Base-by-base conservation (phyloP, 2,888 invertebrate species). In the Autographa gamma region DNA sequence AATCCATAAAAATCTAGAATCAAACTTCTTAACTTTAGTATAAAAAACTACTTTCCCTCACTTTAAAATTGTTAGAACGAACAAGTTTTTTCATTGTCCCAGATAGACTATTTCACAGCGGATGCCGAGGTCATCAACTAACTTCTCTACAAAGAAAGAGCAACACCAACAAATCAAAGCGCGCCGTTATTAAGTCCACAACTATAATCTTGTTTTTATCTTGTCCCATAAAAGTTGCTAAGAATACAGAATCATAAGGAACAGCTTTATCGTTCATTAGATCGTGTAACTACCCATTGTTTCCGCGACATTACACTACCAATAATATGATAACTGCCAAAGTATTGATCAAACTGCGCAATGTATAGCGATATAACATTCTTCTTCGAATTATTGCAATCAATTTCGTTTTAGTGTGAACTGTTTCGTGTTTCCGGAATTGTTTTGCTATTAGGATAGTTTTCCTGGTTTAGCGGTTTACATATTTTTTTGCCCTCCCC, bases 201-300 rank as follows among this genome's bases (percentile, higher is more conserved):
- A 80, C 71, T 67, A 68, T 77, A 80, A 77, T 77, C 68, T 77
- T 71, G 68, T 71, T 77, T 80, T 80, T 80, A 80, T 77, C 67
- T 77, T 41, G 43, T 60, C 77, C 72, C 58, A 77, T 77, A 80
- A 77, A 77, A 77, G 81, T 77, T 77, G 52, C 43, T 32, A 81
- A 72, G 78, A 73, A 79, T 66, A 78, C 32, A 70, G 69, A 66
- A 70, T 73, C 63, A 81, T 65, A 66, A 67, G 65, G 69, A 79
- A 78, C 58, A 59, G 59, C 65, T 79, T 81, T 81, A 81, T 77
- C 78, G 78, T 66, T 79, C 81, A 79, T 79, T 81, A 79, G 74
- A 81, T 79, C 79, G 25, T 73, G 18, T 48, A 43, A 63, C 14
- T 48, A 63, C 70, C 74, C 73, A 83, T 81, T 81, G 79, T 81